A percentile compares a stretch with the other conserved stretches of the same genome.
These are phyloP conservation scores for Balaeniceps rex DNA, from an alignment of 2,113 vertebrate species.

Conservation along the genomic window DNA sequence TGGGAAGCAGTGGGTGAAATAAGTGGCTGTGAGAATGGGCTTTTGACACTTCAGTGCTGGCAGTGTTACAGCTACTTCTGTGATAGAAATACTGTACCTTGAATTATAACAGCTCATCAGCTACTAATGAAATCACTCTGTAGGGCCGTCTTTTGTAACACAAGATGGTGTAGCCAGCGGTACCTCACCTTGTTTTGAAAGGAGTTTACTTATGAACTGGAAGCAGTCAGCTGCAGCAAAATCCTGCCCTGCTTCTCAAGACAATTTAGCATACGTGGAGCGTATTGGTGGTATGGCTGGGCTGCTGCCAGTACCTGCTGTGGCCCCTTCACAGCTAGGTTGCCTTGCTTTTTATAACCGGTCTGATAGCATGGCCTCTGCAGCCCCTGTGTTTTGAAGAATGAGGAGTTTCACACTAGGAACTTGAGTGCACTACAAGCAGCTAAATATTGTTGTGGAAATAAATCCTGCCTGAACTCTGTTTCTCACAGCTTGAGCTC, in stretches of 20 bases:
- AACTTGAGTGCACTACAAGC: background rate
- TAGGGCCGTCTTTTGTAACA: background rate
- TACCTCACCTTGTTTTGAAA: background rate
- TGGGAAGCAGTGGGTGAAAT: background rate
- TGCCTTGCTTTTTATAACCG: background rate
- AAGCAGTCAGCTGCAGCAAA: background rate
- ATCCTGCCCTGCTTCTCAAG: background rate
- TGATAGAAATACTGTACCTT: background rate
- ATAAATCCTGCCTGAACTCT: background rate
- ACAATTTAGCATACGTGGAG: background rate
- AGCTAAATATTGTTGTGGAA: background rate
- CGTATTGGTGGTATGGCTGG: background rate
- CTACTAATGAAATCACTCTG: background rate
- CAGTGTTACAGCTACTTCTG: background rate
- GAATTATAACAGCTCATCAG: background rate
- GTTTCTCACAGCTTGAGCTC: background rate
- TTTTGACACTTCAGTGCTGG: background rate
- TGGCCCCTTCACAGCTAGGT: background rate
- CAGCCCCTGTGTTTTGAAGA: accelerated
- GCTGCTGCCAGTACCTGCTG: background rate
- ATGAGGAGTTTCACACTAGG: background rate
- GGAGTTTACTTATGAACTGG: background rate
- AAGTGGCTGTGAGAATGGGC: background rate
- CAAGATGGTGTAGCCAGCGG: background rate
- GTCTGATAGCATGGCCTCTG: background rate